phyloP scores from a whole-genome alignment of 2,888 invertebrate species.

The Nymphalis c-album region DNA sequence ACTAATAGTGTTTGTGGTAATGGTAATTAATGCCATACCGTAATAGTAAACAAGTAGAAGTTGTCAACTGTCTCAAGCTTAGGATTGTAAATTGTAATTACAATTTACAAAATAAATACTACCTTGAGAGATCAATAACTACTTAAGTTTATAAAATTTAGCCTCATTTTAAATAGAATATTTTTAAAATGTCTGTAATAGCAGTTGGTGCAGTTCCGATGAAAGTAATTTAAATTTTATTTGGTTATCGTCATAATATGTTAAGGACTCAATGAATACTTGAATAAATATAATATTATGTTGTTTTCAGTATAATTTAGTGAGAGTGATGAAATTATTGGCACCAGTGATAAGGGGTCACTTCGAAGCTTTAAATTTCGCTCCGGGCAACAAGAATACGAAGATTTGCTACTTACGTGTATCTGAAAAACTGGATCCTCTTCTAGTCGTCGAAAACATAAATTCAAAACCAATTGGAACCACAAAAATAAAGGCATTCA shows the following conservation, averaged over 20 bases:
- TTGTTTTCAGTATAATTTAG: constrained; percentile 20
- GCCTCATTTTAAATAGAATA: too few species aligned
- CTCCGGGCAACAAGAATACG: neutral
- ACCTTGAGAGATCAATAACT: too few species aligned
- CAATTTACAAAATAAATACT: too few species aligned
- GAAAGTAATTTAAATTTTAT: constrained; percentile 29
- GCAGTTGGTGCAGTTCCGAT: constrained; percentile 40
- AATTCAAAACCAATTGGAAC: constrained; percentile 23
- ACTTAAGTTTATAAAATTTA: too few species aligned
- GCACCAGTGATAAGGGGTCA: constrained; percentile 46
- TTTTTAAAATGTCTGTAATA: constrained; percentile 47
- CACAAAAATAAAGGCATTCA: constrained; percentile 43
- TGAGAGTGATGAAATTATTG: constrained; percentile 40
- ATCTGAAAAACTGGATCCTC: constrained; percentile 52
- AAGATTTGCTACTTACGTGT: constrained; percentile 53
- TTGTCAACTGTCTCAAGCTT: too few species aligned
- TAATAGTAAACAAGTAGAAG: too few species aligned
- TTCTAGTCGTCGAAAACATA: constrained; percentile 45
- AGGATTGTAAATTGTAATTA: too few species aligned
- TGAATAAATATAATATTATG: neutral
- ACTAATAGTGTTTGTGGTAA: too few species aligned
- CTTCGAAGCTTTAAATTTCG: constrained; percentile 54
- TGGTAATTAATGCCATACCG: too few species aligned
- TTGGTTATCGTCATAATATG: neutral
- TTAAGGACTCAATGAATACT: neutral